Evolutionary conservation across 2,113 vertebrate species (phyloP), one percentile per base, ranked within the genome.

Genomic region (Corydoras maculifer): DNA sequence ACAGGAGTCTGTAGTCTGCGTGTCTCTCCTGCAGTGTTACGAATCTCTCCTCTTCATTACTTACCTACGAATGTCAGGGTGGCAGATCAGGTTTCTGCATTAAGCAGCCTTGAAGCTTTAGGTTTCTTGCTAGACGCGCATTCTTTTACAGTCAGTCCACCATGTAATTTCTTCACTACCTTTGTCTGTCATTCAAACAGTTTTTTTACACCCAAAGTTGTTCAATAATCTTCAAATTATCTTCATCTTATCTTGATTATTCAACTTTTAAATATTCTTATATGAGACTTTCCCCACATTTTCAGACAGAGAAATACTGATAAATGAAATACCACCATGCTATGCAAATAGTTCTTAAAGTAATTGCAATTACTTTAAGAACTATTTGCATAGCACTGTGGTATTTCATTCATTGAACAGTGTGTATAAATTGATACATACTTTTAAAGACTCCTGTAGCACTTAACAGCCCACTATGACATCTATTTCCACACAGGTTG

Each of bases 41-140:
- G 82, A 86, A 85, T 84, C 78, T 79, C 73, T 85, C 84, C 79
- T 82, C 77, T 89, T 83, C 82, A 89, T 88, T 87, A 87, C 87
- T 88, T 87, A 87, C 80, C 69, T 81, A 75, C 18, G 18, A 25
- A 25, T 77, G 18, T 81, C 69, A 78, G 79, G 82, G 78, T 68
- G 77, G 59, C 18, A 80, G 84, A 88, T 89, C 80, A 55, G 67
- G 83, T 88, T 88, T 88, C 83, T 80, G 65, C 13, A 35, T 65
- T 12, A 6, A 65, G 73, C 62, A 54, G 78, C 72, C 69, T 57
- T 6, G 48, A 32, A 43, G 78, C 55, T 68, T 80, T 69, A 60
- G 65, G 75, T 80, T 80, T 73, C 78, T 54, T 29, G 48, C 25
- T 58, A 25, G 25, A 68, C 54, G 11, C 35, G 50, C 69, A 63